Base-by-base conservation (phyloP, 2,797 vertebrate species). In the Protosalanx chinensis region DNA sequence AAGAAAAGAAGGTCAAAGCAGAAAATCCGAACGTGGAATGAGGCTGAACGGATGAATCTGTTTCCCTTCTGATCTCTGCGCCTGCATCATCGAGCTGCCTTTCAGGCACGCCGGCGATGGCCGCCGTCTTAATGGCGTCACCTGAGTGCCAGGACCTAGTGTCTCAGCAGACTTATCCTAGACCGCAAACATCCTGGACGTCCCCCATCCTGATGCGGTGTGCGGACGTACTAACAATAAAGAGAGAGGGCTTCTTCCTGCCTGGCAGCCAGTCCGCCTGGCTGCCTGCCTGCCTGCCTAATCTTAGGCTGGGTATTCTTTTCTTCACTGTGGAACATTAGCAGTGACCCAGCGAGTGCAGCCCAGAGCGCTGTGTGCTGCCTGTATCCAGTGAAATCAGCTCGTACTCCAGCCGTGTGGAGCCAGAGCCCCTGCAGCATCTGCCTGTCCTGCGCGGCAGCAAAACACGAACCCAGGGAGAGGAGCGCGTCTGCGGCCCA, bases 401-500 rank as follows among this genome's bases (percentile, higher is more conserved):
- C 83, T 88, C 86, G 88, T 85, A 86, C 88, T 90, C 85, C 86
- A 84, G 85, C 88, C 89, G 89, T 92, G 91, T 88, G 80, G 71
- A 74, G 77, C 68, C 76, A 89, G 87, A 84, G 87, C 85, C 86
- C 89, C 86, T 27, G 88, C 85, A 90, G 86, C 91, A 90, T 91
- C 87, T 90, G 90, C 82, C 87, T 87, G 84, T 86, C 88, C 86
- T 88, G 88, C 79, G 82, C 79, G 68, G 70, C 76, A 76, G 79
- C 83, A 82, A 82, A 81, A 86, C 85, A 90, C 88, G 89, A 86
- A 82, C 86, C 82, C 81, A 83, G 81, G 78, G 70, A 75, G 79
- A 81, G 78, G 75, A 64, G 81, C 76, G 82, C 51, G 82, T 80
- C 82, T 87, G 86, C 82, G 85, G 81, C 82, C 86, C 85, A 89